phyloP scores from a whole-genome alignment of 2,888 invertebrate genomes.

The Trichopria drosophilae region DNA sequence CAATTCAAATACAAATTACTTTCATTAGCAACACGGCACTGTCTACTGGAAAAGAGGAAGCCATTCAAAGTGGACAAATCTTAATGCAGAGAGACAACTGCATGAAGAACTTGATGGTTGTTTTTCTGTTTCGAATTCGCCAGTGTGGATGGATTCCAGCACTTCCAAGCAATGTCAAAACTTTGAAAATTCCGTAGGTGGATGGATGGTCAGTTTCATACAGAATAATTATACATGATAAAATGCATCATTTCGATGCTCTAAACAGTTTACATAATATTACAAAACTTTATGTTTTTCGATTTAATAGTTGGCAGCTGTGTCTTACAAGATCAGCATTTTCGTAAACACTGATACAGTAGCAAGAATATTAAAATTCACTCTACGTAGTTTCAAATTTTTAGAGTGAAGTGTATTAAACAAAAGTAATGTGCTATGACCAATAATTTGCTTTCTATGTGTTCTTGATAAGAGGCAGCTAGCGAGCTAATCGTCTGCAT shows the following conservation, averaged over 20 bases:
- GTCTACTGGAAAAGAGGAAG: constrained; percentile 90
- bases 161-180: constrained; percentile 74
- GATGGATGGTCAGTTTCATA: constrained; percentile 68
- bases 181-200: constrained; percentile 82
- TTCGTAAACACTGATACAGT: too few relatives aligned
- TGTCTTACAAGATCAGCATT: not conserved
- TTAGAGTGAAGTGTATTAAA: too few relatives aligned
- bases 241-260: too few relatives aligned
- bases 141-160: constrained; percentile 97
- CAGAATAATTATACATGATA: too few relatives aligned
- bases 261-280: too few relatives aligned
- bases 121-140: constrained; percentile 80
- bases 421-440: too few relatives aligned
- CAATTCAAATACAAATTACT: not conserved
- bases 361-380: too few relatives aligned
- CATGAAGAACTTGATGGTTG: constrained; percentile 80
- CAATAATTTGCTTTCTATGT: too few relatives aligned
- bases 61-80: constrained; percentile 64
- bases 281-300: constrained; percentile 5
- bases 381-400: too few relatives aligned
- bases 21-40: constrained; percentile 90
- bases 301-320: too few relatives aligned
- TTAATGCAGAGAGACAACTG: constrained; percentile 76
- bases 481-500: too few relatives aligned
- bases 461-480: too few relatives aligned